Evolutionary conservation across 2,888 invertebrate genomes (phyloP).

Genomic region (Stenolophus ochropezus): DNA sequence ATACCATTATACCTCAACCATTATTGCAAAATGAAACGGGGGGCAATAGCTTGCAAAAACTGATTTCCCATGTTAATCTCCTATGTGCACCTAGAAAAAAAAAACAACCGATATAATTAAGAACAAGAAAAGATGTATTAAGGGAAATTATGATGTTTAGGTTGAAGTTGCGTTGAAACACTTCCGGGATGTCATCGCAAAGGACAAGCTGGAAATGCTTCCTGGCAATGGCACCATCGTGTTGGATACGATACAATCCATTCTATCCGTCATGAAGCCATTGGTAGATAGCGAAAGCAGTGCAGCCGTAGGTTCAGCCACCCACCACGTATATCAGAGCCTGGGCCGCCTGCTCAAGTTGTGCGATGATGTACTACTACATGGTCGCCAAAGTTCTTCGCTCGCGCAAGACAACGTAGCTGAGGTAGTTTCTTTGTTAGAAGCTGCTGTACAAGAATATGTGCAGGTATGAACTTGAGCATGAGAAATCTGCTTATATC

Average conservation of each 20-base stretch:
- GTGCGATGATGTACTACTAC: conserved; percentile 91
- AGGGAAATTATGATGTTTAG: no score
- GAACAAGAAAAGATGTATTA: no score
- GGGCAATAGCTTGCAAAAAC: no score
- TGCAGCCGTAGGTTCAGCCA: conserved; percentile 84
- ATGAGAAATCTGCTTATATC: no score
- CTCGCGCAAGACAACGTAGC: conserved; percentile 79
- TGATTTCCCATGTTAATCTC: no score
- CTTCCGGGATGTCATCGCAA: conserved; percentile 93
- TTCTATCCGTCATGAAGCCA: conserved; percentile 78
- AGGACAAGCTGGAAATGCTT: conserved; percentile 93
- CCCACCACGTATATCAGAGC: conserved; percentile 90
- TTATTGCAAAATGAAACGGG: no score
- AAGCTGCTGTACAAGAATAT: conserved; percentile 82
- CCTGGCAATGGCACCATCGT: conserved; percentile 96
- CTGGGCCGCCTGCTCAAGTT: conserved; percentile 90
- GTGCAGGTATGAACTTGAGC: conserved; percentile 9
- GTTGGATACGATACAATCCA: conserved; percentile 92
- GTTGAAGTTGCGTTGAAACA: conserved; percentile 88
- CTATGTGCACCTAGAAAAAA: no score
- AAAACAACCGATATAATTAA: no score
- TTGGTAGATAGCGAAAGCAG: conserved; percentile 72
- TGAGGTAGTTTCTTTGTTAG: conserved; percentile 81
- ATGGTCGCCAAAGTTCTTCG: conserved; percentile 81
- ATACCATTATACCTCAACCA: no score